Evolutionary conservation across 30 jellyfish, hydroid and myxozoan species (phyloP), one percentile per base, ranked within the genome.

Genomic region (Catostylus mosaicus): DNA sequence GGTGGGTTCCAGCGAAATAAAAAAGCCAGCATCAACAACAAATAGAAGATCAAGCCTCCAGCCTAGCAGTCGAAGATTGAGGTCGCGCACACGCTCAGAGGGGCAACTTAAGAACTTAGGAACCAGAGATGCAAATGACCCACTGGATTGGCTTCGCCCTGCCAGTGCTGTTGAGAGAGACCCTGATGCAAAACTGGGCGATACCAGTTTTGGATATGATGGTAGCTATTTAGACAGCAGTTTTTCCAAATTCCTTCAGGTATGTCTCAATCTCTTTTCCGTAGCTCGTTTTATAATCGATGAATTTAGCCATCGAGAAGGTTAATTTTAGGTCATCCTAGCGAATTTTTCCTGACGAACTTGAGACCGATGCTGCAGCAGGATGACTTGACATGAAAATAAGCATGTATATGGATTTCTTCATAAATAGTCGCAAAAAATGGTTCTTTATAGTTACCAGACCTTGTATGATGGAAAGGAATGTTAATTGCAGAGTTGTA

Each of bases 1-100:
- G 67, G 67, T 6, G 19, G 19, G 27, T n/a, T 52, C 67, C 24
- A 52, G 30, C 19, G 67, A 52, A 52, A 52, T 10, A 2, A 52
- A 52, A 52, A 52, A 24, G 19, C 24, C 67, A 16, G 3, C 7
- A 10, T 52, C 67, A 10, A 52, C 30, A 6, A 4, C 67, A 52
- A 52, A n/a, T 24, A 52, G 67, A 52, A 52, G 67, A 52, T 10
- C 30, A 6, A 52, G 67, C 27, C 30, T 52, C 7, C 19, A 52
- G 19, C 27, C 67, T 20, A 3, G 24, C 19, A 52, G 30, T 52
- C 67, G 67, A n/a, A 52, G 19, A 24, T 20, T 52, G 30, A 52
- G 67, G 19, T 52, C 67, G 67, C 67, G 78, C 4, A 19, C 78
- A 2, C 78, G 78, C 27, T 66, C 78, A 32, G 78, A 66, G 51